Conservation (phyloP, 2,113 vertebrate genomes). For the Candoia aspera region DNA sequence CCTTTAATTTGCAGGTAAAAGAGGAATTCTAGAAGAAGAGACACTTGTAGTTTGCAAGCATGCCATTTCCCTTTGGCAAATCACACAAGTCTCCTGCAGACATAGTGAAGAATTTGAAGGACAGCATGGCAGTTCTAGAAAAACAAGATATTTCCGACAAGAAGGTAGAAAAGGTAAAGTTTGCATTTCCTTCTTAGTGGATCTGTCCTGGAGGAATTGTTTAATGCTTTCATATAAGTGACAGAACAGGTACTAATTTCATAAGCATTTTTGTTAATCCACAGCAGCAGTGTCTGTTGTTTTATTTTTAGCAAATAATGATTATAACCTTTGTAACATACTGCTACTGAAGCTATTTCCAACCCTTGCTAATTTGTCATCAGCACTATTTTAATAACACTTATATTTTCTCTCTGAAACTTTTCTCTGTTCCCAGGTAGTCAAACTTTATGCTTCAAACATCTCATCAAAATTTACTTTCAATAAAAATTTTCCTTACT, state of each 20-base stretch:
- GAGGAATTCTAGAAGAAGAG: slow-evolving; percentile 71
- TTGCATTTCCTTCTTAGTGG: neutral
- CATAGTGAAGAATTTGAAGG: slow-evolving; percentile 97
- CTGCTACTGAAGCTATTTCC: neutral
- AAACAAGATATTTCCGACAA: slow-evolving; percentile 95
- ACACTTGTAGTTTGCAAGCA: slow-evolving; percentile 77
- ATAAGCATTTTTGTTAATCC: neutral
- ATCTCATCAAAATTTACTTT: neutral
- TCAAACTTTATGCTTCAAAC: neutral
- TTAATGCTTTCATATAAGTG: neutral
- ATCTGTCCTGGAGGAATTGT: neutral
- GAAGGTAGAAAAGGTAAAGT: slow-evolving; percentile 90
- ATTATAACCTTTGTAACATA: neutral
- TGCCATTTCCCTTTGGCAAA: slow-evolving; percentile 97
- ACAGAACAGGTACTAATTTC: neutral
- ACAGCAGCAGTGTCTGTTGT: neutral
- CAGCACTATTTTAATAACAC: neutral
- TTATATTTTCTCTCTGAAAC: neutral
- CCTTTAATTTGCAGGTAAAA: slow-evolving; percentile 75
- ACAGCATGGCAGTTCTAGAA: slow-evolving; percentile 93
- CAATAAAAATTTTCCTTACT: neutral
- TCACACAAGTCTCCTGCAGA: slow-evolving; percentile 97
- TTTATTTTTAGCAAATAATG: neutral
- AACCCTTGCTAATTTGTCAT: neutral
- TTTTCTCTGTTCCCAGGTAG: neutral